Percentiles rank a stretch among this genome's conserved stretches.
phyloP scores from a whole-genome alignment of 92 coral and sea anemone genomes.

The Heliopora coerulea region DNA sequence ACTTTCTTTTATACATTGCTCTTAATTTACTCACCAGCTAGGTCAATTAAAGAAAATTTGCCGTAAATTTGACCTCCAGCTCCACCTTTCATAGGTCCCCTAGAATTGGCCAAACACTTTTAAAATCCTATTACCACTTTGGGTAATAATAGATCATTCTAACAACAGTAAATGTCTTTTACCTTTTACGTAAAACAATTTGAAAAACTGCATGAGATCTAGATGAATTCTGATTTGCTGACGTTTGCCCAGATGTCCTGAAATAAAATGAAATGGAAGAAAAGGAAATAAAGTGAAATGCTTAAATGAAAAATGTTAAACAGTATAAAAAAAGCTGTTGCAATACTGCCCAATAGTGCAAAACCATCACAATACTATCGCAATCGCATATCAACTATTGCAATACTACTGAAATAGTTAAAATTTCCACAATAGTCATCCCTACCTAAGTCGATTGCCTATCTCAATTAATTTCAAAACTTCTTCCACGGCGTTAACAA shows the following conservation, averaged over 20 bases:
- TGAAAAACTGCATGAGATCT: slow-evolving; percentile 98
- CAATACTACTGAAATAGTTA: too few species aligned
- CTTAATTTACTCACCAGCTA: slow-evolving; percentile 71
- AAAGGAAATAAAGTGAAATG: not conserved
- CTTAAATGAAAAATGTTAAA: not conserved
- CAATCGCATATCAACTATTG: too few species aligned
- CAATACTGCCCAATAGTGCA: not conserved
- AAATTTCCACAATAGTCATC: too few species aligned
- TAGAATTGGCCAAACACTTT: slow-evolving; percentile 19
- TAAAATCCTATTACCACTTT: too few species aligned
- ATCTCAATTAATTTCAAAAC: slow-evolving; percentile 90
- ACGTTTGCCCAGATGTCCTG: slow-evolving; percentile 97
- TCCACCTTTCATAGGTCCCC: slow-evolving; percentile 91
- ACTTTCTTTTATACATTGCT: too few species aligned
- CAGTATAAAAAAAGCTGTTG: not conserved
- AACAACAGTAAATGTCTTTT: not conserved
- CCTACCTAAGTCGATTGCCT: slow-evolving; percentile 90
- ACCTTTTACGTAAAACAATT: slow-evolving; percentile 92
- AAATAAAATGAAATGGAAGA: not conserved
- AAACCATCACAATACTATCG: too few species aligned
- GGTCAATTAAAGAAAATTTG: slow-evolving; percentile 92
- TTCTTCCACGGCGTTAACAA: slow-evolving; percentile 88
- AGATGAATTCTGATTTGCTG: slow-evolving; percentile 98
- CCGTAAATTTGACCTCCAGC: slow-evolving; percentile 96
- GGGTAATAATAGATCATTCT: not conserved